phyloP scores from a whole-genome alignment of 2,797 vertebrate genomes.

The Rhinatrema bivittatum region DNA sequence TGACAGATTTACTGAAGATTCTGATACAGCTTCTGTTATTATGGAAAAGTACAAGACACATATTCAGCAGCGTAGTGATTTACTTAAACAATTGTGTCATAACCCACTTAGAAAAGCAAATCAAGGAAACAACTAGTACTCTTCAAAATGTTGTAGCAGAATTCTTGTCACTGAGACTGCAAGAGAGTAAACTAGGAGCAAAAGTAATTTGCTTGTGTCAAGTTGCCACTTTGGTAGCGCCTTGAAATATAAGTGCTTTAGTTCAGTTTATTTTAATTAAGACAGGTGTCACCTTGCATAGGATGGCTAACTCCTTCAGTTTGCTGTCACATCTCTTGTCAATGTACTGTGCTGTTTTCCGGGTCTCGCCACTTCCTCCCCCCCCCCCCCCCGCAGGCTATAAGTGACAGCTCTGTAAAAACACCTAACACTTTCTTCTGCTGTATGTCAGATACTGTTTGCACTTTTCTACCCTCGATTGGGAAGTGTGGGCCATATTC shows the following conservation, averaged over 20 bases:
- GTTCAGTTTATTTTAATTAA: slow-evolving; percentile 17
- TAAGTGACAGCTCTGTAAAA: slow-evolving; percentile 65
- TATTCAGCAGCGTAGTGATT: too few relatives aligned
- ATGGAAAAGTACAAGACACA: too few relatives aligned
- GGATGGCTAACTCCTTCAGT: slow-evolving; percentile 56
- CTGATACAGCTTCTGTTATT: too few relatives aligned
- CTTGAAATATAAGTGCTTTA: background rate
- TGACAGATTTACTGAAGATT: too few relatives aligned
- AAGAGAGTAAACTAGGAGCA: too few relatives aligned
- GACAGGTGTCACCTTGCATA: slow-evolving; percentile 43
- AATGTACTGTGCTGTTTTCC: slow-evolving; percentile 70
- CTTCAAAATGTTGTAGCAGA: too few relatives aligned
- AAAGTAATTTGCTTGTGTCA: background rate
- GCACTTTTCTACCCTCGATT: slow-evolving; percentile 25
- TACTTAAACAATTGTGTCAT: too few relatives aligned
- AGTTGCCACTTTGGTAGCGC: background rate
- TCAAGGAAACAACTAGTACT: too few relatives aligned
- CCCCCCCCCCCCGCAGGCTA: slow-evolving; percentile 46
- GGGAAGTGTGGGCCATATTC: slow-evolving; percentile 25
- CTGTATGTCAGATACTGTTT: slow-evolving; percentile 20
- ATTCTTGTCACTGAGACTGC: too few relatives aligned
- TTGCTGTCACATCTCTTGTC: slow-evolving; percentile 59
- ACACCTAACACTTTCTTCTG: slow-evolving; percentile 26
- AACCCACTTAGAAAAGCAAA: too few relatives aligned
- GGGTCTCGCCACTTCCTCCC: slow-evolving; percentile 38